Conservation (phyloP, 2,797 vertebrate species). For the Lagothrix lagotricha region DNA sequence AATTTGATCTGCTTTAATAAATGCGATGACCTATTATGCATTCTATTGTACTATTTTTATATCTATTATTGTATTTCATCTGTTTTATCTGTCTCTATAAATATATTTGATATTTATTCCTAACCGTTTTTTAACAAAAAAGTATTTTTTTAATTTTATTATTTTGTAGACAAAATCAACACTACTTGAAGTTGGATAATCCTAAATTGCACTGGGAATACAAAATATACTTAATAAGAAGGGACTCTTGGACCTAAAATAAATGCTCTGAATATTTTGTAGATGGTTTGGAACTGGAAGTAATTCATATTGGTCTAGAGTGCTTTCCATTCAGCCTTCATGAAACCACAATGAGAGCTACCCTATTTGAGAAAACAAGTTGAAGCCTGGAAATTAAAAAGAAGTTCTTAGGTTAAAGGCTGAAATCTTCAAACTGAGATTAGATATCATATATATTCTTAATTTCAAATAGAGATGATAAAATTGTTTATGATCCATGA, state of each 20-base stretch:
- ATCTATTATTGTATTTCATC: constrained; percentile 69
- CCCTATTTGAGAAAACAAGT: constrained; percentile 70
- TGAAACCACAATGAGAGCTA: constrained; percentile 68
- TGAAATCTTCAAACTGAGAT: constrained; percentile 79
- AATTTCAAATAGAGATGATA: constrained; percentile 78
- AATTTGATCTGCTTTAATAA: neutral
- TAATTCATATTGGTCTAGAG: constrained; percentile 74
- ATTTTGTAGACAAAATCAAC: neutral
- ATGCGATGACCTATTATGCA: neutral
- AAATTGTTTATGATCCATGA: constrained; percentile 81
- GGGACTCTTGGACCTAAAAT: neutral
- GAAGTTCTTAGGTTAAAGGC: constrained; percentile 73
- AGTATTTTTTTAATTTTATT: neutral
- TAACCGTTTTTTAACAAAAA: neutral
- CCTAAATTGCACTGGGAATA: neutral
- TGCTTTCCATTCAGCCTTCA: constrained; percentile 45
- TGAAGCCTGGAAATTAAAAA: constrained; percentile 64
- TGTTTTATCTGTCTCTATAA: neutral
- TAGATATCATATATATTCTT: constrained; percentile 80
- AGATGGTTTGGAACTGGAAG: constrained; percentile 71
- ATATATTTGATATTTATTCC: constrained; percentile 6
- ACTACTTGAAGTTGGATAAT: neutral
- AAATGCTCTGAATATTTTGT: constrained; percentile 52
- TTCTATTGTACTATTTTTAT: constrained; percentile 8
- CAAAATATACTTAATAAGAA: neutral